Percentiles rank a stretch among this genome's conserved stretches.
Conservation (phyloP, 2,888 invertebrate species). For the Caenorhabditis uteleia region DNA sequence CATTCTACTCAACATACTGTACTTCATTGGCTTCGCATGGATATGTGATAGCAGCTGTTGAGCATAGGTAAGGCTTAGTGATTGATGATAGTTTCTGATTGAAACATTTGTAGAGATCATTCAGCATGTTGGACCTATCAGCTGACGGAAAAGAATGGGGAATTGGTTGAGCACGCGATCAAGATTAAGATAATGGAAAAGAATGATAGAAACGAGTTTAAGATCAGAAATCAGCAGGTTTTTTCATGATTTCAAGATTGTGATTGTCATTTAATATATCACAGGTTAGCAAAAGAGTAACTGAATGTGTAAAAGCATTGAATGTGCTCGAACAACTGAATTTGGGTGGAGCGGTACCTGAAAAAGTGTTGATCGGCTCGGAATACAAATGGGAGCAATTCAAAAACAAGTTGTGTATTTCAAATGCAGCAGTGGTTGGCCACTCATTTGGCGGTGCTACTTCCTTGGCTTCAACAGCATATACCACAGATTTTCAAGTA, state of each 20-base stretch:
- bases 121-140: slow-evolving; percentile 62
- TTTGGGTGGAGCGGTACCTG: slow-evolving; percentile 57
- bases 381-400: slow-evolving; percentile 70
- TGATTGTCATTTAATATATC: slow-evolving; percentile 5
- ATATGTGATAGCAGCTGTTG: slow-evolving; percentile 77
- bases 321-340: slow-evolving; percentile 70
- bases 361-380: slow-evolving; percentile 65
- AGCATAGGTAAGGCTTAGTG: slow-evolving; percentile 76
- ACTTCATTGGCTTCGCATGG: slow-evolving; percentile 77
- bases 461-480: slow-evolving; percentile 74
- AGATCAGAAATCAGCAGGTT: slow-evolving; percentile 71
- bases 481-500: slow-evolving; percentile 70
- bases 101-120: slow-evolving; percentile 48
- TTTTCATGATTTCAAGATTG: background rate
- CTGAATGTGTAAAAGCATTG: slow-evolving; percentile 70
- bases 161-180: slow-evolving; percentile 55
- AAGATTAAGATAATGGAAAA: slow-evolving; percentile 40
- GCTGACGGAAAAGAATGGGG: slow-evolving; percentile 51
- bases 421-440: slow-evolving; percentile 73
- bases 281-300: slow-evolving; percentile 70
- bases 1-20: slow-evolving; percentile 76
- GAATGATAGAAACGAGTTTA: slow-evolving; percentile 70
- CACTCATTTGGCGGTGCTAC: slow-evolving; percentile 79
- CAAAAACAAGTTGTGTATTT: slow-evolving; percentile 61
- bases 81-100: slow-evolving; percentile 1